Evolutionary conservation across 1,140 invertebrate genomes (phyloP).

Genomic region (Thaumatotibia leucotreta): DNA sequence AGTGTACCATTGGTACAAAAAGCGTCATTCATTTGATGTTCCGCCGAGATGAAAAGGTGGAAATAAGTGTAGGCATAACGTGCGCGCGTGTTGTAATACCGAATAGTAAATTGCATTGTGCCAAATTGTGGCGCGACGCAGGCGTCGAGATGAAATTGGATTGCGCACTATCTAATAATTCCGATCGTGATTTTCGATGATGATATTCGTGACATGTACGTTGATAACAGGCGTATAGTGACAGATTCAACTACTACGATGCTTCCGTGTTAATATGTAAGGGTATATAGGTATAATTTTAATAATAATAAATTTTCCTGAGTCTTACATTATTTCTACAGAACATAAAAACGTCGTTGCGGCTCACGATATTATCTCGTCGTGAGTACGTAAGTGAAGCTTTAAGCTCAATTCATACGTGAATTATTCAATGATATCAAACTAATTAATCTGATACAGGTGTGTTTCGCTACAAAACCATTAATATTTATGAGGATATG

Average conservation of each 20-base stretch:
- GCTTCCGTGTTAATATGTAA: neutral
- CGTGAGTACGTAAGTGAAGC: too few species aligned
- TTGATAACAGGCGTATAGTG: neutral
- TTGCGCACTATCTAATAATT: constrained; percentile 63
- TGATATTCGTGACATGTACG: constrained; percentile 47
- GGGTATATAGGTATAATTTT: too few species aligned
- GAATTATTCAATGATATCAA: constrained; percentile 20
- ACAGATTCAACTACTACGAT: neutral
- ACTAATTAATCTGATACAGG: constrained; percentile 25
- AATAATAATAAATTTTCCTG: too few species aligned
- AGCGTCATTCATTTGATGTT: constrained; percentile 16
- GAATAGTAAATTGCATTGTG: constrained; percentile 56
- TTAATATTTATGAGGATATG: constrained; percentile 56
- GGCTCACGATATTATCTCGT: neutral
- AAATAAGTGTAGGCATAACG: constrained; percentile 32
- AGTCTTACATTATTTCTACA: neutral
- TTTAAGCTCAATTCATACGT: constrained; percentile 7
- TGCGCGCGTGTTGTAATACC: constrained; percentile 47
- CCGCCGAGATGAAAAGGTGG: constrained; percentile 34
- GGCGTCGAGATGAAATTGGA: constrained; percentile 58
- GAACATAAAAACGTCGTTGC: neutral
- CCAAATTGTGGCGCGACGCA: constrained; percentile 46
- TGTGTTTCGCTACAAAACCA: constrained; percentile 27
- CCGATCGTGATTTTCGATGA: constrained; percentile 56
- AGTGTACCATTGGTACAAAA: constrained; percentile 30